Conservation (phyloP, 2,797 vertebrate species). For the Hybognathus amarus region DNA sequence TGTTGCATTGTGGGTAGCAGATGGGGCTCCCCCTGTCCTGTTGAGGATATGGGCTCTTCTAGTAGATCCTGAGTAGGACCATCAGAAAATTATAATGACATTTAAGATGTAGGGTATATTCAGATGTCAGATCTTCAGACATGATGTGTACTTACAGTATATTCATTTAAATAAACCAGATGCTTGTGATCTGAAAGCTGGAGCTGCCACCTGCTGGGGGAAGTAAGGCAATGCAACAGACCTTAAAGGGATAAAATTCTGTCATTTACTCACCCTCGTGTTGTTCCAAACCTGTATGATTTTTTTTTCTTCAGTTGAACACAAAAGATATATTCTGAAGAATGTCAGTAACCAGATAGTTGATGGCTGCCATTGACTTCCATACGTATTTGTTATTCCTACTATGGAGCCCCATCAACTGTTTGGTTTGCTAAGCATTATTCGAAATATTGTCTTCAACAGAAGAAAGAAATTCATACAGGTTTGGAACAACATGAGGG, state of each 20-base stretch:
- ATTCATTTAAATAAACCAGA: background rate
- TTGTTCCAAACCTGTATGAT: background rate
- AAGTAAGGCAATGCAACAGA: constrained; percentile 40
- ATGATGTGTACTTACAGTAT: background rate
- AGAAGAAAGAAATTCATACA: background rate
- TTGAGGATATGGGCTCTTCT: constrained; percentile 70
- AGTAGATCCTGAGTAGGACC: background rate
- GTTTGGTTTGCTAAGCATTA: background rate
- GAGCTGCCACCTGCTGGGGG: constrained; percentile 74
- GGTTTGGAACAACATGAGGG: too few relatives aligned
- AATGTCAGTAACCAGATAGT: background rate
- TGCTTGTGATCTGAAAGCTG: constrained; percentile 29
- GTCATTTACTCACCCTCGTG: background rate
- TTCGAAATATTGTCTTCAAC: background rate
- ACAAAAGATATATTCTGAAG: background rate
- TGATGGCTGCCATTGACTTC: too few relatives aligned
- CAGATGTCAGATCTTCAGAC: background rate
- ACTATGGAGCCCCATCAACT: too few relatives aligned
- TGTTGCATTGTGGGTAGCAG: constrained; percentile 79
- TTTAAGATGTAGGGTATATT: background rate
- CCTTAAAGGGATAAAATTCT: background rate
- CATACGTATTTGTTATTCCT: too few relatives aligned
- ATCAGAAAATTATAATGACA: constrained; percentile 5
- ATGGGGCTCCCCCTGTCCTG: constrained; percentile 67
- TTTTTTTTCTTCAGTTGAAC: background rate